phyloP scores from a whole-genome alignment of 2,113 vertebrate species.

The Elephantulus edwardii region DNA sequence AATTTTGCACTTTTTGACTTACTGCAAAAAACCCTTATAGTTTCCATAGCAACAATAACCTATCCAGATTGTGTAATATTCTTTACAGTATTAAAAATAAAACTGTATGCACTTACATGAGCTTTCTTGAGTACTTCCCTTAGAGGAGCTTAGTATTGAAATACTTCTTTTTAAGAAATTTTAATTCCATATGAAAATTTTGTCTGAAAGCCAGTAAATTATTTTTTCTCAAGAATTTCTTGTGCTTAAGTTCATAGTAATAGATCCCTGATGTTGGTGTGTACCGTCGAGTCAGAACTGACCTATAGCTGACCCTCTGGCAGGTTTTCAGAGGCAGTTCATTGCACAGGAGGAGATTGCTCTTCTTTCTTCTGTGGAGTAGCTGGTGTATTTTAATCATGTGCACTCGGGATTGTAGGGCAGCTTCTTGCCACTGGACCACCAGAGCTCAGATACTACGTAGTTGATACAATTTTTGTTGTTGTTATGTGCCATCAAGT shows the following conservation, averaged over 20 bases:
- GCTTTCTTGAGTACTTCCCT: slow-evolving; percentile 67
- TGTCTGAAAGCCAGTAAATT: slow-evolving; percentile 44
- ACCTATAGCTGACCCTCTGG: too few species aligned
- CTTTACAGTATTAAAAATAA: slow-evolving; percentile 80
- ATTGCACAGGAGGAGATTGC: too few species aligned
- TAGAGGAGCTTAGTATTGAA: slow-evolving; percentile 48
- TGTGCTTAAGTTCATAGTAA: slow-evolving; percentile 23
- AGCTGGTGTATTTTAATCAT: too few species aligned
- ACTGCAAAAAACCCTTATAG: slow-evolving; percentile 73
- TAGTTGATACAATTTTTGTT: too few species aligned
- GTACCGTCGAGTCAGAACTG: too few species aligned
- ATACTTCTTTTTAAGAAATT: slow-evolving; percentile 50
- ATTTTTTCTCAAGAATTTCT: slow-evolving; percentile 59
- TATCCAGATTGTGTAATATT: slow-evolving; percentile 80
- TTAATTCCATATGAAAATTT: slow-evolving; percentile 31
- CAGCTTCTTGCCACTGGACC: too few species aligned
- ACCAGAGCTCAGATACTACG: too few species aligned
- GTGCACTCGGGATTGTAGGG: too few species aligned
- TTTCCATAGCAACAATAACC: slow-evolving; percentile 76
- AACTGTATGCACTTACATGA: slow-evolving; percentile 74
- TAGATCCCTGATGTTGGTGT: neutral
- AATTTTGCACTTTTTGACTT: slow-evolving; percentile 79
- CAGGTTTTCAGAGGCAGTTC: too few species aligned
- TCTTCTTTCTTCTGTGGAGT: too few species aligned
- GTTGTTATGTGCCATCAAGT: too few species aligned